Evolutionary conservation across 2,797 vertebrate genomes (phyloP), one percentile per base, ranked within the genome.

Genomic region (Echeneis naucrates): DNA sequence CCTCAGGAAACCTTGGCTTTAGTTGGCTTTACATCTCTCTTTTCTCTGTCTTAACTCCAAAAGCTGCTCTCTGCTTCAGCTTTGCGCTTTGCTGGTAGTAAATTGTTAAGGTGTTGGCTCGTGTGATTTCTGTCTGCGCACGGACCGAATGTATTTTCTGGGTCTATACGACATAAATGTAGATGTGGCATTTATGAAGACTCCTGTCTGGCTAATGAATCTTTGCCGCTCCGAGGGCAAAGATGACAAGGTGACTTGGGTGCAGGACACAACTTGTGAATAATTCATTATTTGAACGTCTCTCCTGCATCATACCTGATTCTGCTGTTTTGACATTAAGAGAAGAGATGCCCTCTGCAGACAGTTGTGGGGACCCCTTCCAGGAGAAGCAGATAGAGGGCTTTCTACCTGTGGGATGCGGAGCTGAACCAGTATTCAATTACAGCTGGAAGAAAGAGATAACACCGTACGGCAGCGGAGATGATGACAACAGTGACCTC

Each of bases 271-370:
- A 66, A 45, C 54, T 55, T 59, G 16, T 66, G 4, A 74, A 61
- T 75, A 0, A 51, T 63, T 74, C 48, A n/a, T 72, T 78, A 58
- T 78, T 45, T 87, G 60, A 83, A 72, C 55, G 16, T 90, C 57
- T 90, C 65, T 87, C 70, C 73, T 88, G 62, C 81, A 81, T 78
- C 70, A 80, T 81, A 66, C 84, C 87, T 88, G 87, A 88, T 86
- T 92, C 79, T 90, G 76, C 89, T 92, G 82, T 93, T 94, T 92
- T 93, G 88, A 89, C 90, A 80, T 91, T 83, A 93, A 94, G 90
- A 91, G 72, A 89, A 80, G 87, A 89, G 86, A 85, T 11, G 72
- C 84, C 76, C 1, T 75, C 91, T 71, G 79, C 86, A 37, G 90
- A 93, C 88, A 88, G 81, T 87, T 94, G 92, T 71, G 89, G 80